Percentiles rank a stretch among this genome's conserved stretches.
Evolutionary conservation across 1,140 invertebrate species (phyloP).

Genomic region (Drosophila nigromelanica): DNA sequence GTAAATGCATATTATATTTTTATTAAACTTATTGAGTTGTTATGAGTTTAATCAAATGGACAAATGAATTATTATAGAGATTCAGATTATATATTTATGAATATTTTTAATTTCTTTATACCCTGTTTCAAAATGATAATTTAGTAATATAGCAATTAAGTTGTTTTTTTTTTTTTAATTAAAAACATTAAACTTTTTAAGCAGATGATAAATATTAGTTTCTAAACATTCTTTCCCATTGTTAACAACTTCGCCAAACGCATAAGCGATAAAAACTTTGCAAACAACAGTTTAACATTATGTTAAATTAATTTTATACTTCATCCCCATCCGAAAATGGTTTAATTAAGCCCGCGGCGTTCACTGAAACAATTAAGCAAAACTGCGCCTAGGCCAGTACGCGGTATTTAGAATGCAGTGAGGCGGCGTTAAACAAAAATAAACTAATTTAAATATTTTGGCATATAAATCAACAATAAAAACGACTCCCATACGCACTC

Average conservation of each 20-base stretch:
- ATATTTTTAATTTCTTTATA: too few species aligned
- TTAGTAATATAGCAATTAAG: too few species aligned
- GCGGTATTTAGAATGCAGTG: neutral
- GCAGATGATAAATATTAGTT: neutral
- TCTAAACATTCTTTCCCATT: neutral
- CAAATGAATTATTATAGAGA: neutral
- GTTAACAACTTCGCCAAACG: neutral
- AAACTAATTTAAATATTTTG: constrained; percentile 60
- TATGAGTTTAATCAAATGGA: constrained; percentile 14
- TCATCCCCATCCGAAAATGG: constrained; percentile 5
- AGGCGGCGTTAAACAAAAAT: constrained; percentile 28
- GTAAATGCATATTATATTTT: constrained; percentile 9
- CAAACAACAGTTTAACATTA: constrained; percentile 15
- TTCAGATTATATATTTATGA: too few species aligned
- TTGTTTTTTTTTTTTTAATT: too few species aligned
- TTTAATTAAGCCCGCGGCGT: constrained; percentile 20
- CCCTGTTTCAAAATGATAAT: too few species aligned
- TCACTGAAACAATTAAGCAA: constrained; percentile 39
- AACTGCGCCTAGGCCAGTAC: constrained; percentile 21
- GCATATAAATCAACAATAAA: constrained; percentile 48
- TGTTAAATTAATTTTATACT: constrained; percentile 36
- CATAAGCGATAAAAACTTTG: constrained; percentile 10
- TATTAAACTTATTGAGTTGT: constrained; percentile 2
- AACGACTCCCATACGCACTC: constrained; percentile 14
- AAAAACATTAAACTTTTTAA: too few species aligned